Evolutionary conservation across 1,140 invertebrate species (phyloP), one percentile per base, ranked within the genome.

Genomic region (Leucophenga varia): DNA sequence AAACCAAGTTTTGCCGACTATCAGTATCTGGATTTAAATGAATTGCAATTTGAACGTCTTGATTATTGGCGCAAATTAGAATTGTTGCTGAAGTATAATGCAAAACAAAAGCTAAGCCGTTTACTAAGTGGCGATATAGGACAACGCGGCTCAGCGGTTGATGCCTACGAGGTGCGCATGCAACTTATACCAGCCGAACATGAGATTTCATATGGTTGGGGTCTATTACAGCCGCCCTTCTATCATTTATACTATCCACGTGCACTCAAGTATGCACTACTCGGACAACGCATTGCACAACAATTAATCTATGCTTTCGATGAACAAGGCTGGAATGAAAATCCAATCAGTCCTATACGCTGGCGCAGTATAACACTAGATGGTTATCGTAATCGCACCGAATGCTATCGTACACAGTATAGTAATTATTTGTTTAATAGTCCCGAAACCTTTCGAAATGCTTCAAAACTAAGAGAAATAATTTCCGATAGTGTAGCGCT

Each of bases 271-370:
- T 98, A 89, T 70, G 94, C 95, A 1, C 90, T 90, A 1, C 93
- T 98, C 81, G 95, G 95, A 0, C 92, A 95, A 1, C 89, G 95
- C 0, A 89, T 96, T 86, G 93, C 93, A 7, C 91, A 94, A 65
- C 93, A 96, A 70, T 73, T 97, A 13, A 93, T 91, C 0, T 91
- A 95, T 73, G 93, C 90, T 2, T 97, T 97, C 77, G 95, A 97
- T 76, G 93, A 97, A 76, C 90, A 96, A 81, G 94, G 92, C 78
- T 96, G 96, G 2, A 98, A 93, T 51, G 34, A 38, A 0, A 20
- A 54, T 20, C 54, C 61, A 1, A 54, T 60, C 10, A 45, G 43
- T 2, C 57, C 57, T 0, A 39, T 54, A 5, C 98, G 95, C 91
- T 99, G 96, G 95, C 91, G 95, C 53, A 91, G 95, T 57, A 82